Percentiles rank a stretch among this genome's conserved stretches.
Conservation (phyloP, 2,888 invertebrate genomes). For the Podabrus alpinus region DNA sequence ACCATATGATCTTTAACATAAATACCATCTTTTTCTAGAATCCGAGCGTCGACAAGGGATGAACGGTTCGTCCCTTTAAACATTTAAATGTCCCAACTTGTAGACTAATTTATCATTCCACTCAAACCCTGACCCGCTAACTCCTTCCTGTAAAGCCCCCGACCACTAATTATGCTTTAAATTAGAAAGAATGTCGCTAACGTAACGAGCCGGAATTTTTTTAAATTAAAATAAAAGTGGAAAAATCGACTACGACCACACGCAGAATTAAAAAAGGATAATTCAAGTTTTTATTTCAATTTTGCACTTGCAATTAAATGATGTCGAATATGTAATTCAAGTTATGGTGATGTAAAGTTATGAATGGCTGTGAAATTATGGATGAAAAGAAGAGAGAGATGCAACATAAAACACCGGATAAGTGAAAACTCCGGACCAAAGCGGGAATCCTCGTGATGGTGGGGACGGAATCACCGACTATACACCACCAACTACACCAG, state of each 20-base stretch:
- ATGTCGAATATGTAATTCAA: conserved; percentile 12
- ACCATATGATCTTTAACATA: conserved; percentile 27
- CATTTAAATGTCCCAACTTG: conserved; percentile 23
- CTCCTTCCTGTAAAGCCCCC: conserved; percentile 30
- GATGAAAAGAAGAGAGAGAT: conserved; percentile 13
- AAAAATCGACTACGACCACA: conserved; percentile 16
- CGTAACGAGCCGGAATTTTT: conserved; percentile 23
- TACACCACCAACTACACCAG: conserved; percentile 18
- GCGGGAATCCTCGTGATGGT: conserved; percentile 29
- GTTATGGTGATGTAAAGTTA: conserved; percentile 8
- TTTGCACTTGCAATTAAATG: conserved; percentile 13
- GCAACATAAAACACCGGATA: conserved; percentile 10
- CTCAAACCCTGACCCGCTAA: conserved; percentile 29
- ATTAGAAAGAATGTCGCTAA: conserved; percentile 29
- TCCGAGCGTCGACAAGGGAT: conserved; percentile 20
- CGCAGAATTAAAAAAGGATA: conserved; percentile 3
- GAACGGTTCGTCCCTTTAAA: conserved; percentile 24
- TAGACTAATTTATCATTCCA: conserved; percentile 17
- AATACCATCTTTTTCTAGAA: not conserved
- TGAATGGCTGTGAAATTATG: conserved; percentile 32
- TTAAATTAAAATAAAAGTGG: conserved; percentile 17
- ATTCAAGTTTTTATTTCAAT: not conserved
- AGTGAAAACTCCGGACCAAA: conserved; percentile 20
- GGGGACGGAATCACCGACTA: conserved; percentile 26
- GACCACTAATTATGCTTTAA: conserved; percentile 30